A percentile compares a stretch with the other conserved stretches of the same genome.
Evolutionary conservation across 2,113 vertebrate species (phyloP).

Genomic region (Sylvietta virens): DNA sequence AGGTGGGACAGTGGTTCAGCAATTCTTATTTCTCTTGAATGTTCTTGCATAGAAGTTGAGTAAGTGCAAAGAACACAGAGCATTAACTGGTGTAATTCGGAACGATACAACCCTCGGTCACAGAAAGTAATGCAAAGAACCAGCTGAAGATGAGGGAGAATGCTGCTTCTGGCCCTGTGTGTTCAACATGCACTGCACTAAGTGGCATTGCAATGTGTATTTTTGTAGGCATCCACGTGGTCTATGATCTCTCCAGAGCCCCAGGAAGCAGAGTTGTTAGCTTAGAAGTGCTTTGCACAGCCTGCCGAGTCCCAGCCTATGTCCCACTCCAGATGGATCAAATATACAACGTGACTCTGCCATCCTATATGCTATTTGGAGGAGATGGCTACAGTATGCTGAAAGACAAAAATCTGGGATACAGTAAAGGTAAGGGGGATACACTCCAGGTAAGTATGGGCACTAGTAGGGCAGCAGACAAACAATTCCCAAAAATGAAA

Average conservation of each 20-base stretch:
- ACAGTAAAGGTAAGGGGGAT: constrained; percentile 84
- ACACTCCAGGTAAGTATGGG: constrained; percentile 77
- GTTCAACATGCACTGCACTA: neutral
- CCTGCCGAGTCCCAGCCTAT: constrained; percentile 83
- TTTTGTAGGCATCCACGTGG: constrained; percentile 81
- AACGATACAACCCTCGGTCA: accelerated
- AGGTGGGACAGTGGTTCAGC: neutral
- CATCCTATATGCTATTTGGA: constrained; percentile 78
- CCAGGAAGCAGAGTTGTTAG: constrained; percentile 72
- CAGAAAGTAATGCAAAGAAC: neutral
- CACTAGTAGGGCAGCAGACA: neutral
- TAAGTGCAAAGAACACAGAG: neutral
- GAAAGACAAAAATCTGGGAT: constrained; percentile 74
- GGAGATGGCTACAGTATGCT: constrained; percentile 88
- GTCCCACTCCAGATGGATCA: constrained; percentile 68
- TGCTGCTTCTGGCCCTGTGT: neutral
- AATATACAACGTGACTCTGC: constrained; percentile 80
- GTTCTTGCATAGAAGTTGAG: neutral
- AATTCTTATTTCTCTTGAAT: neutral
- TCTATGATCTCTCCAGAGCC: constrained; percentile 75
- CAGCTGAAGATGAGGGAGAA: neutral
- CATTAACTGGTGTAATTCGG: neutral
- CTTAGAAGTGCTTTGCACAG: constrained; percentile 80
- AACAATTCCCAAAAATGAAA: neutral
- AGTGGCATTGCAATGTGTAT: neutral